Evolutionary conservation across 23 tunicate species (phyloP), one percentile per base, ranked within the genome.

Genomic region (Styela clava): DNA sequence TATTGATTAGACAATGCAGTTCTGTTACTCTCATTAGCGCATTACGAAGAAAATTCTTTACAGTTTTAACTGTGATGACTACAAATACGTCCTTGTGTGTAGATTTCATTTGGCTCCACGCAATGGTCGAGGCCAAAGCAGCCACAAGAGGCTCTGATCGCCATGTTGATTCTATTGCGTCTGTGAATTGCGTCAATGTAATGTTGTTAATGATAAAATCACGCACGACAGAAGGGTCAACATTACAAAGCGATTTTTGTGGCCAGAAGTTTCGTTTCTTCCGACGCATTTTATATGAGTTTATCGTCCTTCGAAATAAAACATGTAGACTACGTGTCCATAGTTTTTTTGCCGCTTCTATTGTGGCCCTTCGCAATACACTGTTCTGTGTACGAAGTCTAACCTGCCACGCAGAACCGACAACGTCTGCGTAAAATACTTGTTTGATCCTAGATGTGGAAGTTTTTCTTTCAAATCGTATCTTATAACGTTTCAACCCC

Each of bases 311-410:
- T 26, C 34, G 77, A 71, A 71, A 71, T 30, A 71, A 34, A 26
- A 32, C 32, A 16, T 71, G 37, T 7, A 71, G 16, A 34, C 35
- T 28, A 12, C 34, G 32, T 16, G 32, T 20, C 77, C 77, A 71
- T 34, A 71, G 16, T 30, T 71, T 33, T 21, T 28, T 21, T 21
- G 35, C 32, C 3, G 77, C 77, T 5, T 27, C 37, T 3, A 32
- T 30, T 3, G 34, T 34, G 3, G 77, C 77, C 35, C 35, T 71
- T 3, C 35, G 32, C 7, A 71, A 5, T 20, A 71, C 34, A 35
- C 77, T 30, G 35, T 71, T 71, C 16, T 71, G 77, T 29, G 77
- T 34, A 5, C 77, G 77, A 71, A 71, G 77, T 30, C 29, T 71
- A 3, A 71, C 23, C 16, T 71, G 35, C 77, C 77, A 71, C 32